phyloP scores from a whole-genome alignment of 2,113 vertebrate genomes.

The Cyanoderma ruficeps region DNA sequence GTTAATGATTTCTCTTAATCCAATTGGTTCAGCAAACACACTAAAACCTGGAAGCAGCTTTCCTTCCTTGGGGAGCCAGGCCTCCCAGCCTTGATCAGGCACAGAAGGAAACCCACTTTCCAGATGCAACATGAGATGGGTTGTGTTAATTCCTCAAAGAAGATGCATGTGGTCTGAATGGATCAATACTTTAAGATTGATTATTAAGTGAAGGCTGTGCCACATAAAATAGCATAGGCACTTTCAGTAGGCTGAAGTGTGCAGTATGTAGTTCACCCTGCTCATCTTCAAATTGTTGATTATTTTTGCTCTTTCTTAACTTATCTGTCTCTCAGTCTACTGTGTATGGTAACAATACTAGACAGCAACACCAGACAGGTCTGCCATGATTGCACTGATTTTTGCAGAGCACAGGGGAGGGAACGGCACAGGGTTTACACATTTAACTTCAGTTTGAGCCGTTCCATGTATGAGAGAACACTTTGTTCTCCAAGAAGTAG shows the following conservation, averaged over 20 bases:
- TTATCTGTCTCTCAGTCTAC: neutral
- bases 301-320: neutral
- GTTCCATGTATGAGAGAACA: neutral
- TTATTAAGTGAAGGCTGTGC: neutral
- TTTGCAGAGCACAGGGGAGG: neutral
- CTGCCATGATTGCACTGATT: neutral
- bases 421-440: neutral
- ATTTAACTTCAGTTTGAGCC: neutral
- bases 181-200: neutral
- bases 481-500: neutral
- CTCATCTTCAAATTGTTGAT: neutral
- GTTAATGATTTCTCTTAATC: neutral
- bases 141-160: neutral
- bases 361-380: neutral
- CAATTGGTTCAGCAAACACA: neutral
- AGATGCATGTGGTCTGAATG: neutral
- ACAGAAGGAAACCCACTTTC: neutral
- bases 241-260: neutral
- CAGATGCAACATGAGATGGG: neutral
- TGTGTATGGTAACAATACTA: rapidly evolving
- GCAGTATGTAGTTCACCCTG: neutral
- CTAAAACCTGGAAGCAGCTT: neutral
- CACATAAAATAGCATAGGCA: rapidly evolving
- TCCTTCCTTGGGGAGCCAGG: neutral
- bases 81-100: neutral